These are phyloP conservation scores for Rhopalosiphum nymphaeae DNA, from an alignment of 2,888 invertebrate species.

Conservation along the genomic window DNA sequence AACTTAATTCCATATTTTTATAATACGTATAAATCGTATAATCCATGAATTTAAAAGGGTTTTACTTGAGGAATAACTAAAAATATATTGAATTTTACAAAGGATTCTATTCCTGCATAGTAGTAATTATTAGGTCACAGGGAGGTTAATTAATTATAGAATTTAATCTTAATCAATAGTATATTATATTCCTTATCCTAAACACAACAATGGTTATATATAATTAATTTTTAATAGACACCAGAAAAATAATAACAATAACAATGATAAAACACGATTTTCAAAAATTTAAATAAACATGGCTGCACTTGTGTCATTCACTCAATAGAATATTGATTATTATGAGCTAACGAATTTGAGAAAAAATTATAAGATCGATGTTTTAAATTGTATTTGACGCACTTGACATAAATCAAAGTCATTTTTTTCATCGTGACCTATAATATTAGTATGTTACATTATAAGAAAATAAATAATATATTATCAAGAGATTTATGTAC, in stretches of 20 bases:
- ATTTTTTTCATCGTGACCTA: not conserved
- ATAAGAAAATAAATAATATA: not conserved
- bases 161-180: not conserved
- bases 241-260: not conserved
- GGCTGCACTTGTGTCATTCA: not conserved
- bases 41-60: not conserved
- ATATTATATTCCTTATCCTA: not conserved
- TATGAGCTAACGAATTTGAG: not conserved
- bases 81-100: not conserved
- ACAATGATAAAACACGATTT: not conserved
- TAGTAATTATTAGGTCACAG: not conserved
- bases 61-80: not conserved
- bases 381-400: not conserved
- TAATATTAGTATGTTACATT: not conserved
- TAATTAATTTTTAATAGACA: not conserved
- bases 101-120: not conserved
- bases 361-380: not conserved
- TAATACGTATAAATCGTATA: not conserved
- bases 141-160: slow-evolving; percentile 26
- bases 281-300: not conserved
- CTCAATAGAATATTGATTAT: not conserved
- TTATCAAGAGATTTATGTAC: not conserved
- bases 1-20: not conserved
- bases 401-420: not conserved
- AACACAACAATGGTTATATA: not conserved